Evolutionary conservation across 2,888 invertebrate genomes (phyloP), one percentile per base, ranked within the genome.

Genomic region (Anthrax anthrax): DNA sequence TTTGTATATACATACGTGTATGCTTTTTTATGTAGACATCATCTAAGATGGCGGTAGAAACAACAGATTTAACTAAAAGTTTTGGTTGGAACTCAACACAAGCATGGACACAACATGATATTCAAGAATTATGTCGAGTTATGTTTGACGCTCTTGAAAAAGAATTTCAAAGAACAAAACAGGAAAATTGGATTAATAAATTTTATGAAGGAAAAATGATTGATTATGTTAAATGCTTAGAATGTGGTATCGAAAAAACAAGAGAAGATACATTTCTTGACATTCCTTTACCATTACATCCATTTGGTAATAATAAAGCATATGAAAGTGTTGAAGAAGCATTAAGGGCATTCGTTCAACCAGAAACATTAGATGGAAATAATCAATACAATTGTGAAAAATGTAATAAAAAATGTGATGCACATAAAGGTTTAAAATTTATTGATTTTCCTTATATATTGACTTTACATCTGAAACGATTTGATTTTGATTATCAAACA

Each of bases 41-140:
- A 27, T 72, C 75, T 29, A 81, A 81, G 58, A 71, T 77, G 19
- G 83, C 89, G 1, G 80, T 89, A 13, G 88, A 89, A 65, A 92
- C 91, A 4, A 89, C 85, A 14, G 84, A 88, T 56, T 67, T 91
- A 48, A 91, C 90, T 0, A 77, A 77, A 52, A 88, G 88, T 61
- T 92, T 91, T 65, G 90, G 89, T 23, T 92, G 91, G 91, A 84
- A 86, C 60, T 82, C 84, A 37, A 81, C 82, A 49, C 86, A 89
- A 65, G 87, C 87, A 0, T 90, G 89, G 85, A 87, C 90, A 57
- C 91, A 91, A 60, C 91, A 91, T 60, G 91, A 91, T 61, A 87
- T 91, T 43, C 90, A 91, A 63, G 90, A 91, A 63, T 69, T 91
- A 46, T 89, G 86, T 60, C 74, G 89, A 39, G 85, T 90, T 10